Evolutionary conservation across 2,888 invertebrate genomes (phyloP).

Genomic region (Bhutanitis thaidina): DNA sequence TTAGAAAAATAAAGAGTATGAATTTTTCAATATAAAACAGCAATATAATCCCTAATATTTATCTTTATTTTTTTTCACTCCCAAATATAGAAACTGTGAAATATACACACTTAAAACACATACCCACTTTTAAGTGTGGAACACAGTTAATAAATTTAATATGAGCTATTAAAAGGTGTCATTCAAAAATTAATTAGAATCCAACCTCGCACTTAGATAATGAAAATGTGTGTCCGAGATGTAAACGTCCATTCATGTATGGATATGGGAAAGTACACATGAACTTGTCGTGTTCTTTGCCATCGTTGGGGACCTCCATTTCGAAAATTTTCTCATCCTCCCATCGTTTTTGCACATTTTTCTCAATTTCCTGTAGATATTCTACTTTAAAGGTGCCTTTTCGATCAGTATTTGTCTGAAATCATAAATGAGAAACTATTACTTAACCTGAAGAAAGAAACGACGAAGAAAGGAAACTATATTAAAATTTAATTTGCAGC

Average conservation of each 20-base stretch:
- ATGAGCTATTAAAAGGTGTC: no score
- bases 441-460: no score
- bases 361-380: slow-evolving; percentile 94
- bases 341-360: slow-evolving; percentile 92
- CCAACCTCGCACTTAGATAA: slow-evolving; percentile 96
- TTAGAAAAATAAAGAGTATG: no score
- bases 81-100: no score
- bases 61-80: no score
- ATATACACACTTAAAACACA: no score
- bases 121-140: no score
- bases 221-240: slow-evolving; percentile 98
- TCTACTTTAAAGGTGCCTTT: slow-evolving; percentile 98
- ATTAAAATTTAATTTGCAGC: no score
- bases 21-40: no score
- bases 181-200: background rate
- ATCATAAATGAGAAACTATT: slow-evolving; percentile 18
- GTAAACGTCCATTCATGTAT: slow-evolving; percentile 99
- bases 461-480: no score
- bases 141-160: no score
- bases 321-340: slow-evolving; percentile 89
- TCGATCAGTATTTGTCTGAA: slow-evolving; percentile 72
- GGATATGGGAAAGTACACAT: slow-evolving; percentile 98
- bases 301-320: slow-evolving; percentile 86
- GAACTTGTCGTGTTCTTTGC: slow-evolving; percentile 88
- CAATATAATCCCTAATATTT: no score